A percentile compares a stretch with the other conserved stretches of the same genome.
Conservation (phyloP, 1,140 invertebrate genomes). For the Halyomorpha halys region DNA sequence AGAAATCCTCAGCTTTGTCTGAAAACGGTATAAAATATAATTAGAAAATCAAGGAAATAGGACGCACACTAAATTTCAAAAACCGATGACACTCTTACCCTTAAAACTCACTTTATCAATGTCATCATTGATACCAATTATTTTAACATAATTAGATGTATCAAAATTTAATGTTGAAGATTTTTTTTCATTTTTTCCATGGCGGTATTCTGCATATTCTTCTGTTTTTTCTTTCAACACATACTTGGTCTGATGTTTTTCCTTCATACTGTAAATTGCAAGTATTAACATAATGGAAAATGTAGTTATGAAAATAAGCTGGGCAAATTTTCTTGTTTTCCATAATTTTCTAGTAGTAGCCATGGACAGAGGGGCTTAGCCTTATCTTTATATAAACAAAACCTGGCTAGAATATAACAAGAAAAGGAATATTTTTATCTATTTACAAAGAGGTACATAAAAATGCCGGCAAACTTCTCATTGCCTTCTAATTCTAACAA, state of each 20-base stretch:
- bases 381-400: not conserved
- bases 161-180: not conserved
- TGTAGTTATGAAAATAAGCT: not conserved
- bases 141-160: not conserved
- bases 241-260: not conserved
- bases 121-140: not conserved
- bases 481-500: no score
- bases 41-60: not conserved
- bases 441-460: no score
- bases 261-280: not conserved
- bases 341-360: conserved; percentile 11
- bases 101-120: conserved; percentile 12
- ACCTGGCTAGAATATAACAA: not conserved
- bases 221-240: not conserved
- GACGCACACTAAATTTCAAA: not conserved
- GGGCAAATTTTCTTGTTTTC: conserved; percentile 10
- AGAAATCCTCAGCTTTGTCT: not conserved
- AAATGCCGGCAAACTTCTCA: no score
- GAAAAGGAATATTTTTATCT: not conserved
- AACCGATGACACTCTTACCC: not conserved
- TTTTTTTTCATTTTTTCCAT: not conserved
- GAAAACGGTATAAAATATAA: not conserved
- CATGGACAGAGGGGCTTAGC: not conserved
- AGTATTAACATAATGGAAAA: not conserved
- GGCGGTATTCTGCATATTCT: not conserved